Conservation (phyloP, 2,888 invertebrate species). For the Drosophila emarginata region DNA sequence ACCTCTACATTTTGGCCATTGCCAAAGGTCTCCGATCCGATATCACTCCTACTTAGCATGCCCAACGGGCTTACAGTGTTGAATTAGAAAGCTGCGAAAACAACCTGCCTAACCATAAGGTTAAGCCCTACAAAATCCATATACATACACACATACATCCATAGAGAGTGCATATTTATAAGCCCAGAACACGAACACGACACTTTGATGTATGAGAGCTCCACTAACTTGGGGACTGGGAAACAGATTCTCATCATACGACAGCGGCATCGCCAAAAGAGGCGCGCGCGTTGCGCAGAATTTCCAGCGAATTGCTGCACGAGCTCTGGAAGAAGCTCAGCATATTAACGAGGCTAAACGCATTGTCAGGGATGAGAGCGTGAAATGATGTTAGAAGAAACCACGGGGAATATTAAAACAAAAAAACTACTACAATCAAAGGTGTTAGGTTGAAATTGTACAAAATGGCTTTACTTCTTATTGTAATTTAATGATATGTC, state of each 20-base stretch:
- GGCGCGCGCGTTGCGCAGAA: slow-evolving; percentile 36
- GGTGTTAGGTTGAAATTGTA: no score
- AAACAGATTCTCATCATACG: slow-evolving; percentile 18
- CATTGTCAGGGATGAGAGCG: neutral
- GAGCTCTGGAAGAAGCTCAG: slow-evolving; percentile 25
- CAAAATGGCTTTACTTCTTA: no score
- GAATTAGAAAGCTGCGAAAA: slow-evolving; percentile 13
- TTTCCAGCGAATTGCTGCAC: slow-evolving; percentile 64
- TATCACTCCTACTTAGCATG: slow-evolving; percentile 9
- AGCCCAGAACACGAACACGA: slow-evolving; percentile 58
- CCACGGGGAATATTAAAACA: no score
- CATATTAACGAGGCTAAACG: slow-evolving; percentile 30
- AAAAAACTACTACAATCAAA: no score
- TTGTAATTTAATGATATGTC: no score
- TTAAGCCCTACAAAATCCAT: slow-evolving; percentile 1
- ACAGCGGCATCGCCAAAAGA: slow-evolving; percentile 41
- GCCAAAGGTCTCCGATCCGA: neutral
- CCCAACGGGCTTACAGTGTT: neutral
- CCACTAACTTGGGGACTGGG: slow-evolving; percentile 36
- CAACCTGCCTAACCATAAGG: slow-evolving; percentile 5
- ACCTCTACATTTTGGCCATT: neutral
- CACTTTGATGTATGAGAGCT: slow-evolving; percentile 69
- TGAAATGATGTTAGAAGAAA: neutral
- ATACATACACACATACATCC: neutral
- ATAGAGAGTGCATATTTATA: slow-evolving; percentile 58